Conservation (phyloP, 2,888 invertebrate species). For the Amiota communis region DNA sequence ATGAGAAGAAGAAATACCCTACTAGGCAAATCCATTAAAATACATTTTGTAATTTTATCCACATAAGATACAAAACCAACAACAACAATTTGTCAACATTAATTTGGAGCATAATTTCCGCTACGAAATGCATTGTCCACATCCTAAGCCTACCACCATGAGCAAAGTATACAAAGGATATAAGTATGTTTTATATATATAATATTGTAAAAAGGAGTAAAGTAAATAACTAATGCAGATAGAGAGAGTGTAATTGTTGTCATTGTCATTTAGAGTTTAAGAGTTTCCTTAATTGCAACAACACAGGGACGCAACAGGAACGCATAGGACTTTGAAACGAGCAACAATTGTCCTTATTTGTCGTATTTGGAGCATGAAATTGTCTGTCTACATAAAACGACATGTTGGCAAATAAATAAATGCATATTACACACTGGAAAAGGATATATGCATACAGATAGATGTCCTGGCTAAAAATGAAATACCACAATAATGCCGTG, state of each 20-base stretch:
- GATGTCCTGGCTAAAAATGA: background rate
- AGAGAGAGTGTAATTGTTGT: background rate
- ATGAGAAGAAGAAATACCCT: background rate
- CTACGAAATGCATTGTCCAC: background rate
- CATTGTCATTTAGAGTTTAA: slow-evolving; percentile 12
- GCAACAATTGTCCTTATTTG: background rate
- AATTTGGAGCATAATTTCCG: slow-evolving; percentile 19
- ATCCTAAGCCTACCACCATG: no score
- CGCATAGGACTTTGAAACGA: background rate
- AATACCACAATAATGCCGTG: background rate
- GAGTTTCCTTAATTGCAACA: slow-evolving; percentile 15
- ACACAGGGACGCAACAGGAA: background rate
- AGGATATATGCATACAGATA: background rate
- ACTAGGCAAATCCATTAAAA: slow-evolving; percentile 11
- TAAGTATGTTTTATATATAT: no score
- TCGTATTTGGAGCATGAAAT: slow-evolving; percentile 18
- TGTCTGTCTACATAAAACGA: slow-evolving; percentile 3
- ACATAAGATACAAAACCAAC: background rate
- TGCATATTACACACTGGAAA: slow-evolving; percentile 7
- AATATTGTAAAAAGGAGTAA: background rate
- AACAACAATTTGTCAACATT: slow-evolving; percentile 13
- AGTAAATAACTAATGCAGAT: slow-evolving; percentile 6
- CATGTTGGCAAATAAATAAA: slow-evolving; percentile 7
- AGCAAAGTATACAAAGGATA: no score
- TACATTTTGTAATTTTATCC: slow-evolving; percentile 6